Evolutionary conservation across 2,797 vertebrate genomes (phyloP).

Genomic region (Enteromius trimaculatus): DNA sequence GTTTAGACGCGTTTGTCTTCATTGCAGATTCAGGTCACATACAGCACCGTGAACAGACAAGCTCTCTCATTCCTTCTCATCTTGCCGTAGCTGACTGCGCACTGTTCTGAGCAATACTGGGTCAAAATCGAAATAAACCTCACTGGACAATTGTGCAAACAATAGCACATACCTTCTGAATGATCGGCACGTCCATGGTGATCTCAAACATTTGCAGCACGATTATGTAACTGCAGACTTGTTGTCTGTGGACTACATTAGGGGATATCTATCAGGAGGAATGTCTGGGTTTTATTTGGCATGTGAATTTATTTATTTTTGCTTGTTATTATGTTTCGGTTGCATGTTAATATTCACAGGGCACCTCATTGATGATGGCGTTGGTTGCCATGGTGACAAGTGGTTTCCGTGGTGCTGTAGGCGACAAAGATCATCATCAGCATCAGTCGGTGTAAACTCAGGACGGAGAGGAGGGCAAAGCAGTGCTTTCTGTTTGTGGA

Average conservation of each 20-base stretch:
- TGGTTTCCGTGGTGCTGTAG: slow-evolving; percentile 44
- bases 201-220: slow-evolving; percentile 12
- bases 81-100: slow-evolving; percentile 36
- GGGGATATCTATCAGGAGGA: not conserved
- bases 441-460: slow-evolving; percentile 39
- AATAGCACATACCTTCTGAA: not conserved
- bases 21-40: slow-evolving; percentile 77
- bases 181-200: not conserved
- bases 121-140: not conserved
- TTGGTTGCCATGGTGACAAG: slow-evolving; percentile 76
- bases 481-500: not conserved
- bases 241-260: not conserved
- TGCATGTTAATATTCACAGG: slow-evolving; percentile 67
- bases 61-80: slow-evolving; percentile 61
- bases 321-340: no score
- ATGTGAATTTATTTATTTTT: no score
- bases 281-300: not conserved
- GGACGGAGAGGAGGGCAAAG: slow-evolving; percentile 44
- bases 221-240: slow-evolving; percentile 17
- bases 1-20: slow-evolving; percentile 61
- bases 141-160: not conserved
- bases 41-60: slow-evolving; percentile 55
- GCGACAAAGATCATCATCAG: slow-evolving; percentile 65
- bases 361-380: slow-evolving; percentile 68
- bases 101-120: slow-evolving; percentile 12